These are phyloP conservation scores for Anarsia innoxiella DNA, from an alignment of 2,888 invertebrate genomes.

Conservation along the genomic window DNA sequence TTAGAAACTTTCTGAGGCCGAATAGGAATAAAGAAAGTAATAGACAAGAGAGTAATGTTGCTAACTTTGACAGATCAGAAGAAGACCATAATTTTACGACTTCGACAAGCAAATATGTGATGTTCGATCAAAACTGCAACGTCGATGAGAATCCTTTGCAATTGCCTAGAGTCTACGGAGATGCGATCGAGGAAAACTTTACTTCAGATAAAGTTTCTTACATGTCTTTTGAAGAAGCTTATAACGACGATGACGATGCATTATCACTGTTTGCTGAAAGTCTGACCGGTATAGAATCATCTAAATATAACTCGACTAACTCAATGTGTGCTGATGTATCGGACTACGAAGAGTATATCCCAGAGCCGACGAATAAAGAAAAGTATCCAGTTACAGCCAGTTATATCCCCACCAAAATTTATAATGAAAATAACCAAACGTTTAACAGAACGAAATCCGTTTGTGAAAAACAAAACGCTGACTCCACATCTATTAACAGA, in stretches of 20 bases:
- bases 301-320: constrained; percentile 21
- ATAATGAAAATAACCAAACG: constrained; percentile 7
- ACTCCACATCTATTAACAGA: constrained; percentile 42
- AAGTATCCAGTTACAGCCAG: constrained; percentile 15
- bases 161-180: neutral
- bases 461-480: constrained; percentile 49
- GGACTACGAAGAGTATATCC: constrained; percentile 38
- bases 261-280: constrained; percentile 60
- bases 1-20: constrained; percentile 20
- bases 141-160: constrained; percentile 1
- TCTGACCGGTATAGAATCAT: constrained; percentile 47
- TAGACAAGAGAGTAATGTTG: neutral
- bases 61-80: constrained; percentile 9
- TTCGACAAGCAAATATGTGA: constrained; percentile 1
- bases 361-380: constrained; percentile 23
- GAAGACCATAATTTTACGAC: constrained; percentile 14
- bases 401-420: constrained; percentile 39
- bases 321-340: constrained; percentile 4
- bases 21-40: neutral
- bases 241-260: constrained; percentile 50
- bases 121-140: constrained; percentile 7
- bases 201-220: constrained; percentile 14
- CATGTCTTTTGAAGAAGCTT: constrained; percentile 19
- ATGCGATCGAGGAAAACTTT: constrained; percentile 5
- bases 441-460: constrained; percentile 17